Base-by-base conservation (phyloP, 2,888 invertebrate genomes). In the Nemotelus nigrinus region DNA sequence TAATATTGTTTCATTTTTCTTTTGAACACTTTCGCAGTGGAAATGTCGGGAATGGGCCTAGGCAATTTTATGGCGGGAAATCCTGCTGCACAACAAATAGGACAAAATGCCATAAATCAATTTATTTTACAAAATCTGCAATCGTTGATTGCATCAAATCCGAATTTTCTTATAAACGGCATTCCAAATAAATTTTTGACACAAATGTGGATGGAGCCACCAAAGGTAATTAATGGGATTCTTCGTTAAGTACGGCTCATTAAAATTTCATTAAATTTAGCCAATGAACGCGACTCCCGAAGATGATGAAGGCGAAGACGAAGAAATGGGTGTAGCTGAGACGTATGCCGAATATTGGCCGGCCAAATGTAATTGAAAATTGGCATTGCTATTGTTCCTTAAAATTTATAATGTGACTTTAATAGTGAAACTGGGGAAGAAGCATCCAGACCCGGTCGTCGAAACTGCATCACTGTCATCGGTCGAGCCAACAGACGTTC, bases 341-440 rank as follows among this genome's bases (percentile, higher is more conserved):
- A 99, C 99, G 0, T 99, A 99, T 85, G 94, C 97, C 4, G 98
- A 99, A 84, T 99, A 99, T 85, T 97, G 96, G 95, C 99, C 99
- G 1, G 91, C 95, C 0, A 99, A 99, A 90, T 89, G 95, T 95
- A 89, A 68, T 5, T 63, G 43, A 25, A n/a, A 58, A 5, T 8
- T 58, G 4, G 25, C 1, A n/a, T 58, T 10, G 58, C 58, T n/a
- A 41, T 8, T 47, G 50, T 53, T 68, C 6, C 8, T 39, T 10
- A 41, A 39, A 70, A n/a, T 25, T 41, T 5, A 65, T 65, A 65
- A 25, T 25, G 25, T 25, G 50, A 2, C 50, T 45, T 44, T 74
- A 57, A 41, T 87, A 96, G 95, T 98, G 82, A 96, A 96, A 88
- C 88, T 97, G 74, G 99, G 99, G 8, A 92, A 93, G 82, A 96